Percentiles rank a stretch among this genome's conserved stretches.
Evolutionary conservation across 2,113 vertebrate species (phyloP).

Genomic region (Crotalus tigris): DNA sequence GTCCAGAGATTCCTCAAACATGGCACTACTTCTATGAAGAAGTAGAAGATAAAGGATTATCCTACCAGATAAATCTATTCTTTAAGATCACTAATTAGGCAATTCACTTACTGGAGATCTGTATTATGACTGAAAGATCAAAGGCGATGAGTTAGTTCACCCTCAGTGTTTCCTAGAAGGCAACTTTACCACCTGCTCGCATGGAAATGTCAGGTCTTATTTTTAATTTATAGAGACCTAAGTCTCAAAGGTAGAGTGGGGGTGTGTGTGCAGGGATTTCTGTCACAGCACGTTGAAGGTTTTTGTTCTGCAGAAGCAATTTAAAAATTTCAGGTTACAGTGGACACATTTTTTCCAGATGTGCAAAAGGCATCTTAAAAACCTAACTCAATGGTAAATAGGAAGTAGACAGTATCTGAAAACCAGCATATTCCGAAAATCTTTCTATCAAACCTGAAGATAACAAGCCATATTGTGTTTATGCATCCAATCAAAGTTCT

Average conservation of each 20-base stretch:
- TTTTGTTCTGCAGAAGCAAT: neutral
- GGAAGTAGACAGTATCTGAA: neutral
- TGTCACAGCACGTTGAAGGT: neutral
- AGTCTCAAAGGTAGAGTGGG: neutral
- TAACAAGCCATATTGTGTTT: slow-evolving; percentile 20
- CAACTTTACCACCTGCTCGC: neutral
- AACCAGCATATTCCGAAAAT: neutral
- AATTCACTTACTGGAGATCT: neutral
- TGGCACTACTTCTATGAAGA: neutral
- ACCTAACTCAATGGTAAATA: neutral
- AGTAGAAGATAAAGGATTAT: neutral
- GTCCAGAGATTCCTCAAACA: neutral
- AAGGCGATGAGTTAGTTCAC: neutral
- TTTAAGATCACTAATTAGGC: neutral
- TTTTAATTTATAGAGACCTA: neutral
- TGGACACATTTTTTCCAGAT: neutral
- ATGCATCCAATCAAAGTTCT: slow-evolving; percentile 34
- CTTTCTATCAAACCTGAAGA: neutral
- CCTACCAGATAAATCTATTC: neutral
- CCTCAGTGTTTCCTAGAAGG: neutral
- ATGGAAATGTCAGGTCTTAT: neutral
- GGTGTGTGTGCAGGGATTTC: neutral
- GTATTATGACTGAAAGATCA: neutral
- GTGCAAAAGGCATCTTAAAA: neutral
- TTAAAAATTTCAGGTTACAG: neutral